Conservation (phyloP, 2,888 invertebrate genomes). For the Polyommatus icarus region DNA sequence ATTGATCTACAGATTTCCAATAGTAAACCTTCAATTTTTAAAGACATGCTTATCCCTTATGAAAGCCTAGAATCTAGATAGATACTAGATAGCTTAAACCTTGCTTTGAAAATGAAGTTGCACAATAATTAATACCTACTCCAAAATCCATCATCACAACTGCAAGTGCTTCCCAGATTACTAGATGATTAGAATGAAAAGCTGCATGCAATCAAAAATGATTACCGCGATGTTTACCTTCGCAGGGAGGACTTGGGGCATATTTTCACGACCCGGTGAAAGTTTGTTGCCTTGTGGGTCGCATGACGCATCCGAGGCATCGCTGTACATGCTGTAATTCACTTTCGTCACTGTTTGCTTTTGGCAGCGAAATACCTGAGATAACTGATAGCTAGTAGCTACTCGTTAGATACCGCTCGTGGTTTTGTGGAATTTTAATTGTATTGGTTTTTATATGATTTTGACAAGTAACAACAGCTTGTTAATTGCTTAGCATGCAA, state of each 20-base stretch:
- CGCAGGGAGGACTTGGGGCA: neutral
- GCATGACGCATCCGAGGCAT: neutral
- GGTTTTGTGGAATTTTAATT: slow-evolving; percentile 16
- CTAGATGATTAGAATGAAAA: neutral
- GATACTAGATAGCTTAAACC: too few species aligned
- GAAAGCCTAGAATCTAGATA: too few species aligned
- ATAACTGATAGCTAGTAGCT: neutral
- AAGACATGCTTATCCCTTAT: too few species aligned
- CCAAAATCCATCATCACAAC: neutral
- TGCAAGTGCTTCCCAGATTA: neutral
- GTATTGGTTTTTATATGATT: neutral
- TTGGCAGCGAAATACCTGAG: slow-evolving; percentile 20
- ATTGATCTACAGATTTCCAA: too few species aligned
- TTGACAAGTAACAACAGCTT: neutral
- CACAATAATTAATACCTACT: neutral
- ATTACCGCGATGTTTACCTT: neutral
- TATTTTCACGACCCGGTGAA: slow-evolving; percentile 25
- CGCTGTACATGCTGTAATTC: neutral
- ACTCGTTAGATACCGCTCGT: neutral
- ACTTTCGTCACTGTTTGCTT: slow-evolving; percentile 20
- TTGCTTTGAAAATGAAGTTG: neutral
- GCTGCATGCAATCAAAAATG: slow-evolving; percentile 1
- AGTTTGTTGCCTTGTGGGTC: slow-evolving; percentile 24
- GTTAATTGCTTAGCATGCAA: neutral
- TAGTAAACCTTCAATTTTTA: too few species aligned